Conservation (phyloP, 2,888 invertebrate species). For the Conchocele bisecta region DNA sequence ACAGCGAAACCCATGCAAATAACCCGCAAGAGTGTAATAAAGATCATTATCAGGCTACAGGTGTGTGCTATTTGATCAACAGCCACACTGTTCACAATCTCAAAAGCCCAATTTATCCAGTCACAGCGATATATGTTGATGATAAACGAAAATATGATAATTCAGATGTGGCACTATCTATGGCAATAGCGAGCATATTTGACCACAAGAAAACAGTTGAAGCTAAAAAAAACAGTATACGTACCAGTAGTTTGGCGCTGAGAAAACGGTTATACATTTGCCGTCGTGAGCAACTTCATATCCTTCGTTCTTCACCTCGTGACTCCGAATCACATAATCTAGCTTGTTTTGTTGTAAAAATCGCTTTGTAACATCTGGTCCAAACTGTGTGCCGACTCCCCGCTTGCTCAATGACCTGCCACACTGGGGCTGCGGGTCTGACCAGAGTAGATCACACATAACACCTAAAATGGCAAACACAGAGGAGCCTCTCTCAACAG, state of each 20-base stretch:
- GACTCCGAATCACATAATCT: slow-evolving; percentile 97
- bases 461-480: slow-evolving; percentile 84
- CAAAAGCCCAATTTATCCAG: too few species aligned
- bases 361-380: slow-evolving; percentile 95
- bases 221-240: too few species aligned
- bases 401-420: slow-evolving; percentile 97
- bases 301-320: slow-evolving; percentile 98
- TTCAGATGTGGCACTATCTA: not conserved
- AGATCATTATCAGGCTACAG: too few species aligned
- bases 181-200: too few species aligned
- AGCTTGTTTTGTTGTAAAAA: slow-evolving; percentile 92
- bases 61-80: too few species aligned
- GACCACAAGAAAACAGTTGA: too few species aligned
- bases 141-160: not conserved
- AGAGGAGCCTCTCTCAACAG: too few species aligned
- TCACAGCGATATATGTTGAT: too few species aligned
- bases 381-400: slow-evolving; percentile 99
- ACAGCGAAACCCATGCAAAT: too few species aligned
- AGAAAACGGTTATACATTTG: slow-evolving; percentile 99
- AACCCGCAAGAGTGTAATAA: too few species aligned
- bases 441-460: slow-evolving; percentile 99
- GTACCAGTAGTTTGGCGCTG: slow-evolving; percentile 99
- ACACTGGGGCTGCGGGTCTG: slow-evolving; percentile 95
- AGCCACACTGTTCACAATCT: too few species aligned
- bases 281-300: slow-evolving; percentile 97